phyloP scores from a whole-genome alignment of 1,140 invertebrate genomes.

The Akabosia matsudoensis region DNA sequence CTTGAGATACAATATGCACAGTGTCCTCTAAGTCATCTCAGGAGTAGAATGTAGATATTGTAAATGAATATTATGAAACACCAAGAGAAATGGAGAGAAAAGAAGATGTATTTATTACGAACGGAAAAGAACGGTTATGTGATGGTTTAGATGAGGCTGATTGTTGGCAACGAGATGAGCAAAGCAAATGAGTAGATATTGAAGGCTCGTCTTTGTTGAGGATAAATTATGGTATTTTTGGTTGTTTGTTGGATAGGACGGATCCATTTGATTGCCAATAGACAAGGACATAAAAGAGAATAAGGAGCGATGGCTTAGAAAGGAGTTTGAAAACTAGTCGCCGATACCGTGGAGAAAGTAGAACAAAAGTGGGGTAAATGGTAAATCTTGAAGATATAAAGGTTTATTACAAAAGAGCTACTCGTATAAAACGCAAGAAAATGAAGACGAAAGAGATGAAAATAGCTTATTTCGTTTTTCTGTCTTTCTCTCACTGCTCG shows the following conservation, averaged over 20 bases:
- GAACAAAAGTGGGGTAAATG: neutral
- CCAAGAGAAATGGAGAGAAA: no score
- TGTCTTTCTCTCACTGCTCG: neutral
- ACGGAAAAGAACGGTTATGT: no score
- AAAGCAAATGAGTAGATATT: no score
- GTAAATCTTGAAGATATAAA: neutral
- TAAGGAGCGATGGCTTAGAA: constrained; percentile 3
- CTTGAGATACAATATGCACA: neutral
- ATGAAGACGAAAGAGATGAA: neutral
- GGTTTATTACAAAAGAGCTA: no score
- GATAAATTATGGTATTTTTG: neutral
- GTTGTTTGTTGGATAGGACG: neutral
- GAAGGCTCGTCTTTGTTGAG: no score
- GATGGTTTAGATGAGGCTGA: no score
- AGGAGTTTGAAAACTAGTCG: neutral
- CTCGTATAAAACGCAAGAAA: no score
- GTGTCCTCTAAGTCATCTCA: no score
- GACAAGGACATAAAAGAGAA: constrained; percentile 5
- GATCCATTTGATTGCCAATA: constrained; percentile 21
- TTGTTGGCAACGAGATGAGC: no score
- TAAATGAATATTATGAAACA: no score
- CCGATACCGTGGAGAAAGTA: neutral
- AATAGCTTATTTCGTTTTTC: neutral
- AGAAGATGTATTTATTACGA: no score
- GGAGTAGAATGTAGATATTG: no score